A percentile compares a stretch with the other conserved stretches of the same genome.
These are phyloP conservation scores for Babyrousa celebensis DNA, from an alignment of 2,797 vertebrate species.

Conservation along the genomic window DNA sequence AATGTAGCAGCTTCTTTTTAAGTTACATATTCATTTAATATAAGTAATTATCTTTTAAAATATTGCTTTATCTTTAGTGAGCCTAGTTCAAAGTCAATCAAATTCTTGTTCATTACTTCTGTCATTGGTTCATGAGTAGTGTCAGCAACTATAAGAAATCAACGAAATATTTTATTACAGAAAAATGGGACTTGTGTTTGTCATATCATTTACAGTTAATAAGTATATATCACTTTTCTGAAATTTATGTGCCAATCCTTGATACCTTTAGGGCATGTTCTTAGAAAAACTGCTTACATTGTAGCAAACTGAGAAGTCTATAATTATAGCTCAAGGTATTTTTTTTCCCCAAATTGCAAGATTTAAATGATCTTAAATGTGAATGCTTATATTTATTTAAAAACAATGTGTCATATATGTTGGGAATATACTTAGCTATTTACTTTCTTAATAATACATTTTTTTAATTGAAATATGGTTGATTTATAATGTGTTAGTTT, in stretches of 20 bases:
- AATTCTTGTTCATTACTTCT: constrained; percentile 80
- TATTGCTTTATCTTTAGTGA: constrained; percentile 52
- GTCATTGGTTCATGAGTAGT: constrained; percentile 72
- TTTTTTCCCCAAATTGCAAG: constrained; percentile 62
- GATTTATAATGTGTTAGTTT: too few relatives aligned
- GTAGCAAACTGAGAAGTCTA: constrained; percentile 11
- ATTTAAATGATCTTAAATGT: neutral
- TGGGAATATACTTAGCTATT: neutral
- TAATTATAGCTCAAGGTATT: neutral
- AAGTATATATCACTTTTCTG: constrained; percentile 79
- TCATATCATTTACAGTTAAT: constrained; percentile 59
- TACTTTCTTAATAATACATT: neutral
- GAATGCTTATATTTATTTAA: constrained; percentile 14
- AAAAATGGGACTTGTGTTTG: constrained; percentile 69
- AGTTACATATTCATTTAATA: constrained; percentile 7
- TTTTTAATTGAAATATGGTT: neutral
- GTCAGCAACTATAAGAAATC: constrained; percentile 76
- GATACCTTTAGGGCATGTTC: constrained; percentile 60
- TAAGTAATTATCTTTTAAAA: constrained; percentile 70
- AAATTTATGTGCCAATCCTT: constrained; percentile 55
- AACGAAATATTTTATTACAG: constrained; percentile 81
- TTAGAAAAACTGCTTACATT: constrained; percentile 69
- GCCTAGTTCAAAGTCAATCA: constrained; percentile 77
- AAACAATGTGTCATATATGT: neutral
- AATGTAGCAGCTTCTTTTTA: neutral